Conservation (phyloP, 1,140 invertebrate genomes). For the Batillaria attramentaria region DNA sequence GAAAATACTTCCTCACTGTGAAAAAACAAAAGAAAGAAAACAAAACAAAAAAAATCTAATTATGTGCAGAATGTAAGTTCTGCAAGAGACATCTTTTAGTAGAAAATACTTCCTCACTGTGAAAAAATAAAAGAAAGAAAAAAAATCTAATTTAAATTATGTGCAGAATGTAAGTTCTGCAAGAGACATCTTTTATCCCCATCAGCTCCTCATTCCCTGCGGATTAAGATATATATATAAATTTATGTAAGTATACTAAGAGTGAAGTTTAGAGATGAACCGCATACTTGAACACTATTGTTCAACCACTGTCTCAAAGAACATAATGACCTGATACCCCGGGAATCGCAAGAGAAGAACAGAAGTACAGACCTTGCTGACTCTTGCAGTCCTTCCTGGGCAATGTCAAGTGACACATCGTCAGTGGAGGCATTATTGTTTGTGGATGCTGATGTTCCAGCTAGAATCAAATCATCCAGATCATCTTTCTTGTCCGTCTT, state of each 20-base stretch:
- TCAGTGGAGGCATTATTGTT: conserved; percentile 23
- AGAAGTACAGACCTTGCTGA: conserved; percentile 54
- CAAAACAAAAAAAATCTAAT: neutral
- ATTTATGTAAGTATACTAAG: neutral
- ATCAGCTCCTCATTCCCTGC: neutral
- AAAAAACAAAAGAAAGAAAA: conserved; percentile 35
- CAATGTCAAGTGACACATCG: conserved; percentile 52
- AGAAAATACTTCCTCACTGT: neutral
- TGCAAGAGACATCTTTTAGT: neutral
- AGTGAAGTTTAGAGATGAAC: neutral
- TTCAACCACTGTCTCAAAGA: neutral
- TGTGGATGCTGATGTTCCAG: neutral
- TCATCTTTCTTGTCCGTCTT: neutral
- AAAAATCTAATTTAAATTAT: neutral
- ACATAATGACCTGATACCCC: neutral
- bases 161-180: neutral
- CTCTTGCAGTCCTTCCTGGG: conserved; percentile 61
- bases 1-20: conserved; percentile 67
- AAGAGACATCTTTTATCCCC: neutral
- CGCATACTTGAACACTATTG: neutral
- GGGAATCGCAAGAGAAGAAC: too few species aligned
- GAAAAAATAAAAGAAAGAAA: neutral
- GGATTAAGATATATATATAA: neutral
- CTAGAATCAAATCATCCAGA: neutral
- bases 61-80: neutral